phyloP scores from a whole-genome alignment of 1,140 invertebrate species.

The Stegodyphus dumicola region DNA sequence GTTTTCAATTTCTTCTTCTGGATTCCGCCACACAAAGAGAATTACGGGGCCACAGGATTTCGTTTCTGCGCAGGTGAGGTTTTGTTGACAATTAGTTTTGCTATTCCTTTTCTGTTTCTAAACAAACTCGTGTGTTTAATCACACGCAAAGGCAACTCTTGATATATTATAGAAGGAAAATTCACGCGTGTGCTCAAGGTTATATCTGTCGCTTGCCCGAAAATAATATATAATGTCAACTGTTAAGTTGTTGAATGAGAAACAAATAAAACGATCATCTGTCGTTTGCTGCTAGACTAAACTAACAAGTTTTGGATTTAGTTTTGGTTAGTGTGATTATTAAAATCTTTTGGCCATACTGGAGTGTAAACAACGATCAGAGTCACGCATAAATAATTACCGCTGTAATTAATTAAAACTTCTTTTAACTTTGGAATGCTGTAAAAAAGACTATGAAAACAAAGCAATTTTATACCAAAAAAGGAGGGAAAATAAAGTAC shows the following conservation, averaged over 20 bases:
- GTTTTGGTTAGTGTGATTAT: no score
- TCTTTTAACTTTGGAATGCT: no score
- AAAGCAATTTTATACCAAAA: no score
- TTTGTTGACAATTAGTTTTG: background rate
- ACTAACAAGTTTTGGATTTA: no score
- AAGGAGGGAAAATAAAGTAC: no score
- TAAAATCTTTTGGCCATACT: no score
- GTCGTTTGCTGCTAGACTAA: no score
- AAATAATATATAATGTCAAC: background rate
- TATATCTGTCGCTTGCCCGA: background rate
- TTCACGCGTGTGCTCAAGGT: background rate
- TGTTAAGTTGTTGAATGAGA: background rate
- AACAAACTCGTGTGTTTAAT: background rate
- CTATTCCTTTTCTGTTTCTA: background rate
- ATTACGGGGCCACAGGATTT: constrained; percentile 27
- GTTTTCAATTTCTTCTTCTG: background rate
- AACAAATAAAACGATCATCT: no score
- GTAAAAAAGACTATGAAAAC: no score
- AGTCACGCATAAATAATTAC: no score
- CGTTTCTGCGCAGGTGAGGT: constrained; percentile 31
- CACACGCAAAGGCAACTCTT: background rate
- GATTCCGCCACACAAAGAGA: constrained; percentile 19
- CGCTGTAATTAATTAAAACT: no score
- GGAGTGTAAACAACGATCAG: no score
- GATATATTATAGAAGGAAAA: background rate